Conservation (phyloP, 2,888 invertebrate genomes). For the Pseudococcus viburni region DNA sequence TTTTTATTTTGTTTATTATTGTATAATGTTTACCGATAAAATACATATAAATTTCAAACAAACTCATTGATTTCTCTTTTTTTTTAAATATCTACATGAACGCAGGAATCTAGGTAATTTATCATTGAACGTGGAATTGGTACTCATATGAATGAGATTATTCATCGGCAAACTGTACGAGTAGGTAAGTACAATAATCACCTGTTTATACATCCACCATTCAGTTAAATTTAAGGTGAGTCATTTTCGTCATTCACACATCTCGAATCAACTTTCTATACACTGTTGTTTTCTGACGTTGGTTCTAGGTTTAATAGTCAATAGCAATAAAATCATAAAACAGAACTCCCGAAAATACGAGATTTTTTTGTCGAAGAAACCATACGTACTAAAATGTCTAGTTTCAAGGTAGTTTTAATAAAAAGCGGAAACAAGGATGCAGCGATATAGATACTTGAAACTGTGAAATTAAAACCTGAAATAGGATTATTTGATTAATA, state of each 20-base stretch:
- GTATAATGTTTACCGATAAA: too few relatives aligned
- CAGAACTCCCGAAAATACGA: neutral
- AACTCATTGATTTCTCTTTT: too few relatives aligned
- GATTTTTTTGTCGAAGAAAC: neutral
- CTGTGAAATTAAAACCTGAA: slow-evolving; percentile 8
- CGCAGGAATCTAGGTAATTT: too few relatives aligned
- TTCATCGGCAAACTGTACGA: too few relatives aligned
- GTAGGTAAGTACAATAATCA: neutral
- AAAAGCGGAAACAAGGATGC: slow-evolving; percentile 12
- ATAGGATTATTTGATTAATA: neutral
- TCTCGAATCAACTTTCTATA: neutral
- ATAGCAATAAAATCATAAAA: slow-evolving; percentile 19
- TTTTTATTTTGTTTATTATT: too few relatives aligned
- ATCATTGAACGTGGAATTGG: too few relatives aligned
- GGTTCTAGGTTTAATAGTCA: neutral
- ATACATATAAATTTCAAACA: too few relatives aligned
- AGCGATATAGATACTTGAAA: neutral
- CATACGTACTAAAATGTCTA: neutral
- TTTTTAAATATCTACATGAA: too few relatives aligned
- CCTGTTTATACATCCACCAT: neutral
- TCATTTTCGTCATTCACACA: neutral
- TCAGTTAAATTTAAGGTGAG: neutral
- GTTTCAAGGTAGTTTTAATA: slow-evolving; percentile 2
- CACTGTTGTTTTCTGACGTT: neutral
- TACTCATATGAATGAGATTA: too few relatives aligned